Evolutionary conservation across 2,888 invertebrate species (phyloP), one percentile per base, ranked within the genome.

Genomic region (Protophormia terraenovae): DNA sequence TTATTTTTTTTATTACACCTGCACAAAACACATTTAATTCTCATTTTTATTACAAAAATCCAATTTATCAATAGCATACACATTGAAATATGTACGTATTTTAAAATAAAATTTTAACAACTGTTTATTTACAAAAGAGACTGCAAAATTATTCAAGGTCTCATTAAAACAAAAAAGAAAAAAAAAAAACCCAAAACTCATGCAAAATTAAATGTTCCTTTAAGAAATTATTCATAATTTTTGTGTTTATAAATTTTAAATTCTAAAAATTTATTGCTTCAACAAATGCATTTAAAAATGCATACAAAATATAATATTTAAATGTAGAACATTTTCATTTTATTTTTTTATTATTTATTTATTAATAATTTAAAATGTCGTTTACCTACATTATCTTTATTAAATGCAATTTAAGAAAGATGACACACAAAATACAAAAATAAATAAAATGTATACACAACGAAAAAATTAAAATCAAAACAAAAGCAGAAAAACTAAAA

Each of bases 391-490:
- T 71, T 75, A 73, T 67, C 41, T 72, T 71, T 53, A 47, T 77
- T 58, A 71, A 62, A 69, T 75, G 82, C 78, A 83, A 71, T 72
- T 73, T 47, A 75, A 83, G 58, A 78, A 75, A 79, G 72, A 85
- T 85, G 85, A 75, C 85, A 85, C 83, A 85, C 69, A n/a, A n/a
- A n/a, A 83, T 79, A 35, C 75, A 71, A 78, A 85, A 85, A 85
- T 83, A 85, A 83, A 72, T 53, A 32, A 66, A 27, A 60, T 76
- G 47, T 64, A 62, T 60, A 73, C 82, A 82, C 78, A 76, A 71
- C n/a, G n/a, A n/a, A n/a, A n/a, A n/a, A n/a, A n/a, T n/a, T n/a
- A n/a, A n/a, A n/a, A n/a, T n/a, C n/a, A 77, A 67, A 67, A 53
- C 32, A 76, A 76, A 76, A 66, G 22, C 8, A 29, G 7, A 66